Evolutionary conservation across 2,113 vertebrate genomes (phyloP).

Genomic region (Notothenia coriiceps): DNA sequence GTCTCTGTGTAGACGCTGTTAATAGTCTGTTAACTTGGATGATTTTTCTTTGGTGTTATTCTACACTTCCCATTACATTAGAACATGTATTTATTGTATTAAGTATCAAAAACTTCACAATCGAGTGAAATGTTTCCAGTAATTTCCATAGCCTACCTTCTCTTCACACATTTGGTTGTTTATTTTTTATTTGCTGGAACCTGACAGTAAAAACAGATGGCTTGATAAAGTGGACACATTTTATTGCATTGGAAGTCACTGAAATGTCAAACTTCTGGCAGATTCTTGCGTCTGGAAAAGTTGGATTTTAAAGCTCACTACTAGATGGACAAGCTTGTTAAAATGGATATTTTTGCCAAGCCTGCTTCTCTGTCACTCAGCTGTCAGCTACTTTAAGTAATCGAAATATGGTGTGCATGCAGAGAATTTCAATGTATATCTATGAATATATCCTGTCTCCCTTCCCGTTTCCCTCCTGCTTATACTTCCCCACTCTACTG

Average conservation of each 20-base stretch:
- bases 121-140: background rate
- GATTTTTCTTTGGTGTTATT: background rate
- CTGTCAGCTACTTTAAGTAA: constrained; percentile 49
- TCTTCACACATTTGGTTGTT: background rate
- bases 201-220: background rate
- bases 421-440: constrained; percentile 34
- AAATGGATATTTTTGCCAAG: constrained; percentile 51
- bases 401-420: constrained; percentile 33
- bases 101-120: background rate
- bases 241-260: constrained; percentile 1
- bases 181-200: background rate
- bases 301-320: constrained; percentile 22
- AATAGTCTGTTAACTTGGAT: no score
- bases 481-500: background rate
- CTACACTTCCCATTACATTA: background rate
- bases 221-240: background rate
- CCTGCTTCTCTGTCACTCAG: constrained; percentile 64
- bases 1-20: background rate
- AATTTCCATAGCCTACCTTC: background rate
- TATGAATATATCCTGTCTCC: constrained; percentile 13
- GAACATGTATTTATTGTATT: background rate
- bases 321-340: constrained; percentile 60
- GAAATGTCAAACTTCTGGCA: constrained; percentile 34
- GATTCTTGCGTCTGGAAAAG: constrained; percentile 23
- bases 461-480: constrained; percentile 6